Evolutionary conservation across 2,797 vertebrate species (phyloP).

Genomic region (Mormyrops boulengeri): DNA sequence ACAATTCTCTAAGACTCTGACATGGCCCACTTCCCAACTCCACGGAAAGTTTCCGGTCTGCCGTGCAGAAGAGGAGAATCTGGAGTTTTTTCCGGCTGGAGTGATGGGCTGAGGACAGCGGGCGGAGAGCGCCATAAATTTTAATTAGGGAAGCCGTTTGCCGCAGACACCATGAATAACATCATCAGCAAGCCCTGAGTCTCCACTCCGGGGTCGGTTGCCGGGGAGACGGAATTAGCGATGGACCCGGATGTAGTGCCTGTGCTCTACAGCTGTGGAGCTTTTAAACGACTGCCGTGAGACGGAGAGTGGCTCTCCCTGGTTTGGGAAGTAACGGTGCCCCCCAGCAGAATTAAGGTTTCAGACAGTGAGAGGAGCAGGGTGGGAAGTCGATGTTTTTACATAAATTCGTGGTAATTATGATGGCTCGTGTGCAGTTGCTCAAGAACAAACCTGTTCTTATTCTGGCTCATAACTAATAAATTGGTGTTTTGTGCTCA

Average conservation of each 20-base stretch:
- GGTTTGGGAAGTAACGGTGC: no score
- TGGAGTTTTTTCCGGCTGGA: constrained; percentile 8
- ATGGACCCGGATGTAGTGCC: constrained; percentile 46
- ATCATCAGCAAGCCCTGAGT: constrained; percentile 42
- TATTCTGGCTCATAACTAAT: constrained; percentile 10
- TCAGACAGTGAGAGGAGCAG: constrained; percentile 7
- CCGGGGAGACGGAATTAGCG: constrained; percentile 44
- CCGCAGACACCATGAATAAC: constrained; percentile 14
- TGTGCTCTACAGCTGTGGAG: constrained; percentile 50
- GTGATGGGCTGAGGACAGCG: constrained; percentile 7
- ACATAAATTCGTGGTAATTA: constrained; percentile 51
- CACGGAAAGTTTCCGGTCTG: neutral
- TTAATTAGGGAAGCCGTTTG: constrained; percentile 15
- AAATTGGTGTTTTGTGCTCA: neutral
- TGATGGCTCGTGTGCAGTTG: constrained; percentile 53
- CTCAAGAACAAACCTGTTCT: constrained; percentile 49
- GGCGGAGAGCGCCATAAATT: neutral
- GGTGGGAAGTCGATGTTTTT: constrained; percentile 53
- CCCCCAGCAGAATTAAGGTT: constrained; percentile 18
- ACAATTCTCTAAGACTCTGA: constrained; percentile 7
- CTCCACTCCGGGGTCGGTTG: constrained; percentile 34
- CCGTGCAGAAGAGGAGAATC: neutral
- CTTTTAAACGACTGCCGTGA: constrained; percentile 41
- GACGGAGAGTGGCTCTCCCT: constrained; percentile 33
- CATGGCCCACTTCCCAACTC: constrained; percentile 10